Evolutionary conservation across 1,140 invertebrate genomes (phyloP).

Genomic region (Calephelis virginiensis): DNA sequence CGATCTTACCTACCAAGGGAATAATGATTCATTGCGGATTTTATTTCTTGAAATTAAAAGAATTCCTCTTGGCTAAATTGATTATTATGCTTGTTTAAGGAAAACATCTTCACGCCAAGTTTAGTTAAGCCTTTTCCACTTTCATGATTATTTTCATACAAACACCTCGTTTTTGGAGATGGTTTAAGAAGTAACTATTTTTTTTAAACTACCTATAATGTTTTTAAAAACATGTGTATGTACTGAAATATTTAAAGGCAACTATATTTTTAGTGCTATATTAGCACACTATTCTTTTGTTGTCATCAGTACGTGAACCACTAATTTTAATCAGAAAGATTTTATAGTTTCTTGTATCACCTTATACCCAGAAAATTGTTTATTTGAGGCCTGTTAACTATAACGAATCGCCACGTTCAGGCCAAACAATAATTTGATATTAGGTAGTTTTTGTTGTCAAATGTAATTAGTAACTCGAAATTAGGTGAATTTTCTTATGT

Average conservation of each 20-base stretch:
- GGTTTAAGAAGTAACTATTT: no score
- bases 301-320: background rate
- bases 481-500: slow-evolving; percentile 73
- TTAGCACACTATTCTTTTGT: background rate
- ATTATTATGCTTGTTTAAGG: no score
- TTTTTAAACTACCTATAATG: no score
- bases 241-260: background rate
- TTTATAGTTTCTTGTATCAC: slow-evolving; percentile 2
- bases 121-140: no score
- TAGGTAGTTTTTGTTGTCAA: slow-evolving; percentile 68
- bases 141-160: no score
- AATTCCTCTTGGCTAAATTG: no score
- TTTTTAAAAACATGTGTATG: background rate
- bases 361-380: background rate
- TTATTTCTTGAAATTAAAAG: no score
- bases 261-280: background rate
- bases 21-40: no score
- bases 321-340: background rate
- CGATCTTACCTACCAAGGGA: no score
- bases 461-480: slow-evolving; percentile 66
- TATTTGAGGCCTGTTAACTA: background rate
- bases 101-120: no score
- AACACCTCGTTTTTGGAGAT: no score
- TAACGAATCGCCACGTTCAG: slow-evolving; percentile 23
- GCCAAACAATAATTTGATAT: slow-evolving; percentile 42